Base-by-base conservation (phyloP, 2,888 invertebrate genomes). In the Lysandra coridon region DNA sequence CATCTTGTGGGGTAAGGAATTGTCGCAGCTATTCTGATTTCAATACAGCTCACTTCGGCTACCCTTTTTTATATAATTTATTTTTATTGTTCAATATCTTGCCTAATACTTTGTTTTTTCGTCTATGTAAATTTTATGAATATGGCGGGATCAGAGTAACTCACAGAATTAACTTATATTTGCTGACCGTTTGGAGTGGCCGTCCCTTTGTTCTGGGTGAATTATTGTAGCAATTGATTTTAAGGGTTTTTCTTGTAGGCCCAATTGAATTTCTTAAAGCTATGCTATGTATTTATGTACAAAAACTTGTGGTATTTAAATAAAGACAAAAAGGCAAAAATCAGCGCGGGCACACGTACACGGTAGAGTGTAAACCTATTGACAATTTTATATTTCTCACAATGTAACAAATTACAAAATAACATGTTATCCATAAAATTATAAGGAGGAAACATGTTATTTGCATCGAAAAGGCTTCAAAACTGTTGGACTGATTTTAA, bases 11-110 rank as follows among this genome's bases (percentile, higher is more conserved):
- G 80, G 78, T 81, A 79, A 79, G 79, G 79, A 74, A 80, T 79
- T 79, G 78, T 81, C 81, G 80, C 81, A 80, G 84, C 84, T 84
- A 85, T 85, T 85, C 83, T 82, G 84, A 84, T 84, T 82, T 81
- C 81, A 81, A 82, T 81, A 82, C 76, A 57, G 76, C 81, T 78
- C 78, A 73, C 78, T 75, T 76, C 79, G 57, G 23, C 73, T 69
- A 75, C 79, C 80, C 79, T 79, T 76, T 80, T 81, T 79, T 78
- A 44, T 80, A 79, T 80, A 81, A 82, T 80, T 79, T 80, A 80
- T 74, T 79, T 82, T 81, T 82, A 81, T 80, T 75, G 74, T 77
- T 44, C 80, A 53, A 76, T 53, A 76, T 76, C 23, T 57, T 53
- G 4, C 14, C 76, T 75, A 49, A 75, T 75, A 75, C 75, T 75